Percentiles rank a stretch among this genome's conserved stretches.
phyloP scores from a whole-genome alignment of 1,140 invertebrate species.

The Theocolax elegans region DNA sequence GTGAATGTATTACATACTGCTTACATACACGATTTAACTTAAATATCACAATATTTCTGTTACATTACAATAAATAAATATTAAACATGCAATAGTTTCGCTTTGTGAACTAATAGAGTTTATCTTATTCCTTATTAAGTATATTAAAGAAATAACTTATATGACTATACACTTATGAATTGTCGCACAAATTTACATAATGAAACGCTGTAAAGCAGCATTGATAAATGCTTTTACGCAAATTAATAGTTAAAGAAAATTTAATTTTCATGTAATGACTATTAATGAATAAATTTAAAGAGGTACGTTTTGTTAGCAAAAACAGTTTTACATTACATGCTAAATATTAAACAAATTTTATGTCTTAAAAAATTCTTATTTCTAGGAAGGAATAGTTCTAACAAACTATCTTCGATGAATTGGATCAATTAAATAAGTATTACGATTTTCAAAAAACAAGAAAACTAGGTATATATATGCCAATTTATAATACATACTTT shows the following conservation, averaged over 20 bases:
- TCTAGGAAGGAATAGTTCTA: neutral
- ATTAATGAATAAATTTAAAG: no score
- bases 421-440: neutral
- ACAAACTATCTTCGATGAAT: neutral
- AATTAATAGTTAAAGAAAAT: neutral
- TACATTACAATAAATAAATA: conserved; percentile 52
- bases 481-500: neutral
- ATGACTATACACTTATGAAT: neutral
- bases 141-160: conserved; percentile 21
- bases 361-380: neutral
- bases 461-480: no score
- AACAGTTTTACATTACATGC: no score
- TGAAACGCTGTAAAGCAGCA: conserved; percentile 11
- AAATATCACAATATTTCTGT: conserved; percentile 57
- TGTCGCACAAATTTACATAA: neutral
- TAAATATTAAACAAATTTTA: neutral
- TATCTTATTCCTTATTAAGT: conserved; percentile 17
- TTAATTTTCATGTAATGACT: neutral
- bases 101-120: conserved; percentile 15
- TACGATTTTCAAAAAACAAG: neutral
- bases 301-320: no score
- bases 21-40: conserved; percentile 43
- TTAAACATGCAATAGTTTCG: conserved; percentile 34
- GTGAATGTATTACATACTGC: conserved; percentile 2
- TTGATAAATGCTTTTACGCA: no score